Percentiles rank a stretch among this genome's conserved stretches.
Conservation (phyloP, 2,797 vertebrate genomes). For the Acanthurus tractus region DNA sequence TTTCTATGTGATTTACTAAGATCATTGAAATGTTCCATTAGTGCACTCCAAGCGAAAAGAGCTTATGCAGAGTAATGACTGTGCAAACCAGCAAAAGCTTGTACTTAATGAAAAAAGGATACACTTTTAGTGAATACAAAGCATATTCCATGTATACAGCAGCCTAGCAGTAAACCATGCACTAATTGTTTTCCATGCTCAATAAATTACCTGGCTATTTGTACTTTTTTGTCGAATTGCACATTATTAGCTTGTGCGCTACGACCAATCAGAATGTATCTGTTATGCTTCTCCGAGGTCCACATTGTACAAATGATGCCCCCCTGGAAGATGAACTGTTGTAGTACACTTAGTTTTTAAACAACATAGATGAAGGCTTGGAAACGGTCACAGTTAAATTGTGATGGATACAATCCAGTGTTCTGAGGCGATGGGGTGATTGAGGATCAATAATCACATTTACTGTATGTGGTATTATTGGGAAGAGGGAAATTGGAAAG, state of each 20-base stretch:
- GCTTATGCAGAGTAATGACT: slow-evolving; percentile 63
- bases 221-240: slow-evolving; percentile 43
- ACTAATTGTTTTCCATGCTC: slow-evolving; percentile 65
- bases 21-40: slow-evolving; percentile 69
- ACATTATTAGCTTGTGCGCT: slow-evolving; percentile 56
- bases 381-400: slow-evolving; percentile 29
- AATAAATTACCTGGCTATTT: slow-evolving; percentile 44
- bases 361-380: slow-evolving; percentile 33
- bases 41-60: slow-evolving; percentile 46
- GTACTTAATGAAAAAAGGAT: slow-evolving; percentile 64
- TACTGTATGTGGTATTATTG: slow-evolving; percentile 33
- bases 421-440: slow-evolving; percentile 22
- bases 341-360: slow-evolving; percentile 36
- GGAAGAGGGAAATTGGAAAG: slow-evolving; percentile 11
- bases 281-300: slow-evolving; percentile 28
- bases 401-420: slow-evolving; percentile 51
- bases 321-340: slow-evolving; percentile 21
- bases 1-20: slow-evolving; percentile 60
- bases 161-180: slow-evolving; percentile 12
- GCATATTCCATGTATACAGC: slow-evolving; percentile 25
- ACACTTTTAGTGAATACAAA: slow-evolving; percentile 58
- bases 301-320: slow-evolving; percentile 35
- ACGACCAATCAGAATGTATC: slow-evolving; percentile 46
- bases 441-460: slow-evolving; percentile 62
- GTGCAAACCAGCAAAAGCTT: slow-evolving; percentile 52